Percentiles rank a stretch among this genome's conserved stretches.
phyloP scores from a whole-genome alignment of 2,888 invertebrate genomes.

The Acleris literana region DNA sequence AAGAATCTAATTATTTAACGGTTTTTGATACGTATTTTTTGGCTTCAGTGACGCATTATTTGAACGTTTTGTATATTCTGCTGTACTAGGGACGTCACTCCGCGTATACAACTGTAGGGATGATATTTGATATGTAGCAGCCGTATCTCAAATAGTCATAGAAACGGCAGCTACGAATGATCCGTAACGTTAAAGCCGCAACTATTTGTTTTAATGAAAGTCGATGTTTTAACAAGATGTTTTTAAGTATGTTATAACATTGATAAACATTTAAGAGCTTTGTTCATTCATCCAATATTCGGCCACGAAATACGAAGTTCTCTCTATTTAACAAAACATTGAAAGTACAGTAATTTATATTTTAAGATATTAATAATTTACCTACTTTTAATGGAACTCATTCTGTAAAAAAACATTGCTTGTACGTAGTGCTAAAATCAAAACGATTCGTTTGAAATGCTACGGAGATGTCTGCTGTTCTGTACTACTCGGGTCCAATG shows the following conservation, averaged over 20 bases:
- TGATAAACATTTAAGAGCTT: neutral
- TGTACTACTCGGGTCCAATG: conserved; percentile 54
- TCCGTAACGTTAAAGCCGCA: neutral
- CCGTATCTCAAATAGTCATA: neutral
- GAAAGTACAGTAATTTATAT: neutral
- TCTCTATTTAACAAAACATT: neutral
- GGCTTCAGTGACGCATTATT: conserved; percentile 32
- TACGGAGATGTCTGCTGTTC: conserved; percentile 39
- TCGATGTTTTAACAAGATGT: neutral
- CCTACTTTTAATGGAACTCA: neutral
- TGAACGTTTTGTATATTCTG: conserved; percentile 27
- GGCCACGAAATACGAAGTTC: no score
- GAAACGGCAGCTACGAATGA: neutral
- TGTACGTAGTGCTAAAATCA: neutral
- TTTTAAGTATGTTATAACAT: no score
- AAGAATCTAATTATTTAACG: conserved; percentile 33
- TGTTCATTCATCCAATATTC: no score
- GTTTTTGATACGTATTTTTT: conserved; percentile 37
- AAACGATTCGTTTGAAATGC: conserved; percentile 33
- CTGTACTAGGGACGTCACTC: conserved; percentile 18
- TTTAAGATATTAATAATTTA: neutral
- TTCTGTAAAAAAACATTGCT: neutral
- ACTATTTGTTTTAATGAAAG: neutral
- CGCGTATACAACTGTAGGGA: conserved; percentile 14
- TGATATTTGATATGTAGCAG: neutral